phyloP scores from a whole-genome alignment of 2,113 vertebrate species.

The Lipotes vexillifer region DNA sequence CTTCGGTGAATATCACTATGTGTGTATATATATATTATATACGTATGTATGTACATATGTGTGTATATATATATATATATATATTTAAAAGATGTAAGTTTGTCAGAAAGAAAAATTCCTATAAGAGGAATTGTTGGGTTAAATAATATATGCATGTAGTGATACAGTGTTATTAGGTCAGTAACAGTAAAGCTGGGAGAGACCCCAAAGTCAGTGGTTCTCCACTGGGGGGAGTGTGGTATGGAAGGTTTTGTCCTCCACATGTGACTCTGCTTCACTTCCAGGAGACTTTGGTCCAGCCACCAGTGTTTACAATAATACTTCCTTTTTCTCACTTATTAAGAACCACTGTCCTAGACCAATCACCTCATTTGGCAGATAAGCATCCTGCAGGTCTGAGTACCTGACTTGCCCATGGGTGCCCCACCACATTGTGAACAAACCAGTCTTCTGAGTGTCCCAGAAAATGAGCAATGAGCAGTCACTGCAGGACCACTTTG shows the following conservation, averaged over 20 bases:
- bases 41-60: not conserved
- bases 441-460: not conserved
- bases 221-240: rapidly evolving
- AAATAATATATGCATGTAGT: not conserved
- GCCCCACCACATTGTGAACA: not conserved
- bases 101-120: not conserved
- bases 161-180: not conserved
- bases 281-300: not conserved
- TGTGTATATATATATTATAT: not conserved
- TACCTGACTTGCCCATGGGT: rapidly evolving
- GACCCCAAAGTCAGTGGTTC: not conserved
- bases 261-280: not conserved
- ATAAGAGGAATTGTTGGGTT: not conserved
- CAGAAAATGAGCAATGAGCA: not conserved
- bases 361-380: not conserved
- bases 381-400: not conserved
- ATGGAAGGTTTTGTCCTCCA: not conserved
- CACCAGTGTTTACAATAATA: not conserved
- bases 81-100: not conserved
- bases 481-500: not conserved
- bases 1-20: not conserved
- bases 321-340: not conserved
- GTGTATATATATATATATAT: not conserved
- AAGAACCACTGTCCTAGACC: not conserved
- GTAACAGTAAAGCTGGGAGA: not conserved